Evolutionary conservation across 2,888 invertebrate genomes (phyloP), one percentile per base, ranked within the genome.

Genomic region (Epistrophe eligans): DNA sequence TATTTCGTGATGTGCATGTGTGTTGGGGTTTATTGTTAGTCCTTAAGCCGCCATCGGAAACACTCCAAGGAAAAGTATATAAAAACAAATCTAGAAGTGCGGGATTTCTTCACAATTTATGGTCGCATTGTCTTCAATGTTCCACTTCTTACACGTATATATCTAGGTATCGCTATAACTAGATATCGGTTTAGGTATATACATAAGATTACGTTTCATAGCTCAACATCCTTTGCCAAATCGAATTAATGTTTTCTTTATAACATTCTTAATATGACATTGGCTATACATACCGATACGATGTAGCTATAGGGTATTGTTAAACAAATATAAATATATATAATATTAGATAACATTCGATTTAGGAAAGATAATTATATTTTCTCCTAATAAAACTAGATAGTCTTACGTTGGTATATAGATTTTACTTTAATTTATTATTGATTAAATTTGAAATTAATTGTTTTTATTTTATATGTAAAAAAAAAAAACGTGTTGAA

Each of bases 71-170:
- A 48, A 52, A 67, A 10, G 15, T 9, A n/a, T 32, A 35, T 32
- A 35, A 79, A 55, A 64, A 64, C 38, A 79, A 67, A 40, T 19
- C 52, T 35, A 24, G 28, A 45, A 35, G 24, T 35, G 4, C 17
- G 10, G 80, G 48, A 45, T 55, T 55, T 45, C 57, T 58, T 60
- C n/a, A 35, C 35, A 52, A 80, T 84, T 81, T 84, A 84, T 77
- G 45, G 77, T 19, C 58, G 45, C 52, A 71, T 71, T 79, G 64
- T 64, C 84, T 76, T 80, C 52, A 55, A 67, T 67, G 72, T 55
- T 72, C 66, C 40, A 48, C 35, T 77, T 43, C 55, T n/a, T 55
- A 15, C 45, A 38, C 17, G 10, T 35, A 10, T 9, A 8, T 35
- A 0, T 38, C 8, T 15, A 15, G 43, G 45, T 45, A 43, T 40